Base-by-base conservation (phyloP, 1,140 invertebrate genomes). In the Pachyrhynchus sulphureomaculatus region DNA sequence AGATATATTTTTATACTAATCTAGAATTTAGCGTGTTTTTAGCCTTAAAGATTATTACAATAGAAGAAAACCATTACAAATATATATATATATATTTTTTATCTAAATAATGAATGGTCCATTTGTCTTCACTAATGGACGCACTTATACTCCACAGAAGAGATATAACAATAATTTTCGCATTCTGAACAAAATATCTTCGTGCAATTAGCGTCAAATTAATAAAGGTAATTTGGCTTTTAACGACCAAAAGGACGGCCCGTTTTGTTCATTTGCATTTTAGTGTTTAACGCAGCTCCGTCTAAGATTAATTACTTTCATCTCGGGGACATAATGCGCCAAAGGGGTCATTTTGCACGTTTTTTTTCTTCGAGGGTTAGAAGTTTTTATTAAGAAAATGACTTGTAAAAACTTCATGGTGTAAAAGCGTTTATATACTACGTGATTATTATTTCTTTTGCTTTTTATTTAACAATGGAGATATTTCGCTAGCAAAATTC, bases 141-240 rank as follows among this genome's bases (percentile, higher is more conserved):
- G n/a, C 29, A 26, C 6, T 21, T 20, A 10, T 42, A 20, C 8
- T 42, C 39, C 39, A 21, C 15, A 42, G 18, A 54, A 26, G n/a
- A 26, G 37, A 54, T 41, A 54, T 39, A 41, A 54, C 51, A 41
- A 54, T 54, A 41, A 54, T 41, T 44, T 33, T 34, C 26, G 9
- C 51, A 26, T 41, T 24, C 53, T n/a, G 26, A 12, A 10, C 24
- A 23, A 56, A 56, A 56, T 56, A 32, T 56, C 24, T 45, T 34
- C 8, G 29, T 33, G 24, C 13, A 56, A 47, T 56, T 45, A 45
- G 29, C 34, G 53, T 45, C 53, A 56, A 56, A 56, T 56, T 56
- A 56, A 56, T 56, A 56, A 56, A 56, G 53, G 53, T 56, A 56
- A 56, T 56, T 56, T 45, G 53, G 53, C 6, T 17, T 29, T 18